Percentiles rank a stretch among this genome's conserved stretches.
Conservation (phyloP, 2,888 invertebrate genomes). For the Spilarctia lutea region DNA sequence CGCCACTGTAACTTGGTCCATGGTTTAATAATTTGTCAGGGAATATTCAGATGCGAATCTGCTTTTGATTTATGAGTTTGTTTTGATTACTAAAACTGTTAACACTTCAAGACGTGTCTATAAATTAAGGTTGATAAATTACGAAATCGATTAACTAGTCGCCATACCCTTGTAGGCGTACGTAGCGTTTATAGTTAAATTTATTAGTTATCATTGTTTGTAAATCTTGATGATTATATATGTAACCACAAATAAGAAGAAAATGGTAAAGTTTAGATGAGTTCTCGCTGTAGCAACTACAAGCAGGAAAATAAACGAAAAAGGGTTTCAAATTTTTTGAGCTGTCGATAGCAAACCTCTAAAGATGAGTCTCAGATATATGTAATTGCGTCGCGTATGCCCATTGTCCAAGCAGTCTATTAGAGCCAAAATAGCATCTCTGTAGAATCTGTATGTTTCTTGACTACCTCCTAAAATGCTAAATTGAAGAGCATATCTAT, state of each 20-base stretch:
- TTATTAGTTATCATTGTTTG: neutral
- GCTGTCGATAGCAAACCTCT: neutral
- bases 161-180: neutral
- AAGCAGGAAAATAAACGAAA: neutral
- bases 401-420: neutral
- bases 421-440: no score
- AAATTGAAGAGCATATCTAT: no score
- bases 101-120: neutral
- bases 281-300: neutral
- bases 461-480: no score
- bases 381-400: neutral
- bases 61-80: neutral
- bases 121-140: neutral
- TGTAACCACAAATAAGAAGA: neutral
- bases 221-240: neutral
- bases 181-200: neutral
- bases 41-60: slow-evolving; percentile 1
- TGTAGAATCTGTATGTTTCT: neutral
- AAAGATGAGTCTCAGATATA: neutral
- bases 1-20: slow-evolving; percentile 26
- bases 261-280: neutral
- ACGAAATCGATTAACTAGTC: neutral
- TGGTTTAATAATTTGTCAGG: slow-evolving; percentile 33
- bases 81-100: neutral
- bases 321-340: neutral